These are phyloP conservation scores for Cantharis nigra DNA, from an alignment of 2,888 invertebrate genomes.

Conservation along the genomic window DNA sequence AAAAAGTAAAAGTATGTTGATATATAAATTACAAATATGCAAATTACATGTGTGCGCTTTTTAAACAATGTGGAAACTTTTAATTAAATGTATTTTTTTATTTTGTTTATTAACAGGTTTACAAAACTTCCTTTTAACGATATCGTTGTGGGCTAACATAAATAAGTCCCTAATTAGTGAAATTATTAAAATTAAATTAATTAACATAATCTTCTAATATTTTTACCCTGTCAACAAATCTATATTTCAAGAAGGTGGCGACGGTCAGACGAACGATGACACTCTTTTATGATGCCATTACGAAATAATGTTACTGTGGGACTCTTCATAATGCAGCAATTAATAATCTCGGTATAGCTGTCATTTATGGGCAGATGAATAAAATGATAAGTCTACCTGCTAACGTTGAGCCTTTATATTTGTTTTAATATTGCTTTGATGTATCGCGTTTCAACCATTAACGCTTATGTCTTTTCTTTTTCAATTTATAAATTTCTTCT, in stretches of 20 bases:
- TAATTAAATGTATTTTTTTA: not conserved
- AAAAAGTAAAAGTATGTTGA: conserved; percentile 1
- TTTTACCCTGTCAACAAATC: conserved; percentile 3
- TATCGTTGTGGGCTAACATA: not conserved
- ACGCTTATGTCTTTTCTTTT: conserved; percentile 25
- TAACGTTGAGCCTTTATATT: conserved; percentile 25
- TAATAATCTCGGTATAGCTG: conserved; percentile 42
- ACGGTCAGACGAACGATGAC: conserved; percentile 35
- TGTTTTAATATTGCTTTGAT: conserved; percentile 28
- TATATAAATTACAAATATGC: not conserved
- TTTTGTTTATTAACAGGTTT: not conserved
- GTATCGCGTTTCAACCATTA: conserved; percentile 28
- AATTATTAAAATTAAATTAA: not conserved
- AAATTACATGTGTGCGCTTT: not conserved
- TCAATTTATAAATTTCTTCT: conserved; percentile 24
- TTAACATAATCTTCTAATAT: not conserved
- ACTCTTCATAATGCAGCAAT: conserved; percentile 41
- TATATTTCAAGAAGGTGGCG: conserved; percentile 24
- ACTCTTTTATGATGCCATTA: conserved; percentile 40
- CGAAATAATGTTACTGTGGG: conserved; percentile 40
- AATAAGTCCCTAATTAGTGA: not conserved
- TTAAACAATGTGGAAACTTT: not conserved
- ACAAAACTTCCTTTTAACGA: not conserved
- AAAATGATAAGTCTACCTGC: conserved; percentile 35
- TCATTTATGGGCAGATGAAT: conserved; percentile 42